phyloP scores from a whole-genome alignment of 2,888 invertebrate genomes.

The Frankliniella intonsa region DNA sequence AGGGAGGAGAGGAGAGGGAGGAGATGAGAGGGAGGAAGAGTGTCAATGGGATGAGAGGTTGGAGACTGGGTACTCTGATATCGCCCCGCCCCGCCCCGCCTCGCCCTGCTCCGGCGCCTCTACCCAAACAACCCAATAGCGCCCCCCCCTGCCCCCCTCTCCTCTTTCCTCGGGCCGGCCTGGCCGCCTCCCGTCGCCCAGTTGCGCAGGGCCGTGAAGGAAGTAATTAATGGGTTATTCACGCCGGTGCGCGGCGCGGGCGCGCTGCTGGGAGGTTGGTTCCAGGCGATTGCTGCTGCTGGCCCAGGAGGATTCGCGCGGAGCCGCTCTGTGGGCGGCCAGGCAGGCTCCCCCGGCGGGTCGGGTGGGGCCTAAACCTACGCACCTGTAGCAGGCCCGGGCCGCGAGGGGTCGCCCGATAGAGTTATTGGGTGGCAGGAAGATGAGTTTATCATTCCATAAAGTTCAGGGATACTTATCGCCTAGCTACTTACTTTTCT shows the following conservation, averaged over 20 bases:
- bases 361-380: no score
- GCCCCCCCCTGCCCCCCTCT: background rate
- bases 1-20: background rate
- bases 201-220: constrained; percentile 24
- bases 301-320: background rate
- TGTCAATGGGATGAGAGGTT: no score
- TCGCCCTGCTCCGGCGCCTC: background rate
- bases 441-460: no score
- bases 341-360: no score
- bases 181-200: background rate
- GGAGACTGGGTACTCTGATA: no score
- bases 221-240: constrained; percentile 22
- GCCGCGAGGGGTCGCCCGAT: no score
- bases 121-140: background rate
- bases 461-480: no score
- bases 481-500: no score
- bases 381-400: no score
- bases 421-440: no score
- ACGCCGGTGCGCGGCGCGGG: background rate
- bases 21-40: no score
- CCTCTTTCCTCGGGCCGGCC: background rate
- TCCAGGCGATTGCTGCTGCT: no score
- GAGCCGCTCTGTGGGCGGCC: background rate
- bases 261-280: background rate
- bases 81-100: background rate